Evolutionary conservation across 2,888 invertebrate species (phyloP).

Genomic region (Druceiella hillmani): DNA sequence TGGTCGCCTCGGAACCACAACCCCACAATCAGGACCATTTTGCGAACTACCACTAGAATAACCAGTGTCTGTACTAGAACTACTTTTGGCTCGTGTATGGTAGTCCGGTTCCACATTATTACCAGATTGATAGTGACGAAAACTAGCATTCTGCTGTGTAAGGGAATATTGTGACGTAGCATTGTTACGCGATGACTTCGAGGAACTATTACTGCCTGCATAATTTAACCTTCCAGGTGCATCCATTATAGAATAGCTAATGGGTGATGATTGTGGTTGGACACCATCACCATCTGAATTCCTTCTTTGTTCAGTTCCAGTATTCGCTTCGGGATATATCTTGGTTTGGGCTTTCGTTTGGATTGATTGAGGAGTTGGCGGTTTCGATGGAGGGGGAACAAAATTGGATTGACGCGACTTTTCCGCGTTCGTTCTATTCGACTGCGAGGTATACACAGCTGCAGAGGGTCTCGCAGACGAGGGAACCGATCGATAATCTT

Average conservation of each 20-base stretch:
- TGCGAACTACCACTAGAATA: slow-evolving; percentile 58
- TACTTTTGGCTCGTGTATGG: slow-evolving; percentile 56
- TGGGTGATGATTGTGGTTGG: slow-evolving; percentile 63
- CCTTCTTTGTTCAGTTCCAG: slow-evolving; percentile 42
- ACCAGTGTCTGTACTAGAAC: slow-evolving; percentile 57
- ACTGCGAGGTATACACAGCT: slow-evolving; percentile 41
- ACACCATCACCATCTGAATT: slow-evolving; percentile 52
- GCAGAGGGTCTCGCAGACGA: slow-evolving; percentile 46
- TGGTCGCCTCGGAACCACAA: slow-evolving; percentile 60
- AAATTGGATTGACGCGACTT: slow-evolving; percentile 45
- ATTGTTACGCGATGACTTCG: slow-evolving; percentile 45
- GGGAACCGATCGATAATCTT: slow-evolving; percentile 60
- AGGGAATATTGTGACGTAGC: slow-evolving; percentile 46
- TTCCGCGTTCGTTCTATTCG: slow-evolving; percentile 39
- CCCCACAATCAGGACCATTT: slow-evolving; percentile 62
- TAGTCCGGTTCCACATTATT: slow-evolving; percentile 57
- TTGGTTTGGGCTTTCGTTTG: slow-evolving; percentile 76
- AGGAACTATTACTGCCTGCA: slow-evolving; percentile 47
- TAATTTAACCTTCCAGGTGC: slow-evolving; percentile 60
- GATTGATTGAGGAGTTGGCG: slow-evolving; percentile 43
- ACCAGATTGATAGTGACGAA: slow-evolving; percentile 59
- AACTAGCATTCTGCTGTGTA: slow-evolving; percentile 47
- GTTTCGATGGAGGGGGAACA: slow-evolving; percentile 50
- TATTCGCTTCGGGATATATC: slow-evolving; percentile 64
- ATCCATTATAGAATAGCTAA: slow-evolving; percentile 73